Evolutionary conservation across 2,888 invertebrate genomes (phyloP).

Genomic region (Drosophila atroscutellata): DNA sequence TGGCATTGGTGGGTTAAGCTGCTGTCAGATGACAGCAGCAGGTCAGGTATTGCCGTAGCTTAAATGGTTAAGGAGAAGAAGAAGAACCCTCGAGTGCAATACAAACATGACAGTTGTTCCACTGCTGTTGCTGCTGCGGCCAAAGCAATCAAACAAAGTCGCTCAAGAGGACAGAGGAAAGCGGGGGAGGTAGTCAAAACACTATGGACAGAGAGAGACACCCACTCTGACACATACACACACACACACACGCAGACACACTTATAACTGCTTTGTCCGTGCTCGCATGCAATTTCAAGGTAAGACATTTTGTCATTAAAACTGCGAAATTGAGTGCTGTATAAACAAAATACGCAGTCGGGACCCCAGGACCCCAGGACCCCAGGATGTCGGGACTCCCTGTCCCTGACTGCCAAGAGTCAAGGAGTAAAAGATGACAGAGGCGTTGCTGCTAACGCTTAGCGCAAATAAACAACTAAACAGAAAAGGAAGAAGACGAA

Average conservation of each 20-base stretch:
- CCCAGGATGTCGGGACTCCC: background rate
- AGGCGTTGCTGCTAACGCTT: conserved; percentile 75
- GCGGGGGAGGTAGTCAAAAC: conserved; percentile 1
- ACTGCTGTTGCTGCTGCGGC: conserved; percentile 46
- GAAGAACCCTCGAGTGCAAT: conserved; percentile 74
- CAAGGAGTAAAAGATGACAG: conserved; percentile 42
- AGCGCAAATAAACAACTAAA: conserved; percentile 70
- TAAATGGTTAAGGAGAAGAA: conserved; percentile 16
- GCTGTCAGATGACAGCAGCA: conserved; percentile 38
- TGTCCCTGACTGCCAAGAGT: conserved; percentile 10
- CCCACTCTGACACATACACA: conserved; percentile 2
- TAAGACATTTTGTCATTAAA: conserved; percentile 80
- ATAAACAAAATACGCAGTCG: conserved; percentile 69
- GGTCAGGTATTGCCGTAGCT: conserved; percentile 17
- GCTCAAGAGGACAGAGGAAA: conserved; percentile 32
- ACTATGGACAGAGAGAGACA: conserved; percentile 17
- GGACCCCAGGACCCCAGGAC: background rate
- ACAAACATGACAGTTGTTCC: conserved; percentile 71
- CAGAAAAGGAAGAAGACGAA: background rate
- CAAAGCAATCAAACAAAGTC: conserved; percentile 79
- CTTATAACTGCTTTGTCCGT: conserved; percentile 57
- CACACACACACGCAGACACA: conserved; percentile 35
- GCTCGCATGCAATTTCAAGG: conserved; percentile 71
- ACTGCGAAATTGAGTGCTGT: conserved; percentile 80
- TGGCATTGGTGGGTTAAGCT: conserved; percentile 47